A percentile compares a stretch with the other conserved stretches of the same genome.
phyloP scores from a whole-genome alignment of 2,113 vertebrate species.

The Columba janthina region DNA sequence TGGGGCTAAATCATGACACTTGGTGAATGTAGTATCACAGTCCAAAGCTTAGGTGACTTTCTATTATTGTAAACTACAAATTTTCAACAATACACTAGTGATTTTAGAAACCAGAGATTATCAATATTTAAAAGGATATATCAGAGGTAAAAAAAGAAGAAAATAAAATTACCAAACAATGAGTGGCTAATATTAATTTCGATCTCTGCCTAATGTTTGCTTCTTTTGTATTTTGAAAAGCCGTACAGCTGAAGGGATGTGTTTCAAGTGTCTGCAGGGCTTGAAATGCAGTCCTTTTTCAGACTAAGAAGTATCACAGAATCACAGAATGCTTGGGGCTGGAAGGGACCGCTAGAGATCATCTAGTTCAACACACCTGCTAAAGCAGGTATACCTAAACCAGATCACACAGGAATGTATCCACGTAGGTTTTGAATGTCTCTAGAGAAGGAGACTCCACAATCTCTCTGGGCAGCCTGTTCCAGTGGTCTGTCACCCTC shows the following conservation, averaged over 20 bases:
- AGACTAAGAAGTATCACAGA: background rate
- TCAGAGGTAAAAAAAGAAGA: background rate
- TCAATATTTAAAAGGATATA: background rate
- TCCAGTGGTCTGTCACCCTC: too few relatives aligned
- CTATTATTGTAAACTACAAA: background rate
- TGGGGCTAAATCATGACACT: too few relatives aligned
- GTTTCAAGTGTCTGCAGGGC: background rate
- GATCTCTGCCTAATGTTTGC: background rate
- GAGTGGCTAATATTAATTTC: background rate
- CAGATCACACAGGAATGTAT: too few relatives aligned
- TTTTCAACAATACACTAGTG: background rate
- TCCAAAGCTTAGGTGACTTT: background rate
- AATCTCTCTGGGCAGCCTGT: too few relatives aligned
- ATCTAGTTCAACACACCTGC: too few relatives aligned
- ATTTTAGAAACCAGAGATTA: background rate
- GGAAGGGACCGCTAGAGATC: too few relatives aligned
- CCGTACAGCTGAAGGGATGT: background rate
- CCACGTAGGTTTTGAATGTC: too few relatives aligned
- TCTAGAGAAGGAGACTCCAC: too few relatives aligned
- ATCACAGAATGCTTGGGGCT: too few relatives aligned
- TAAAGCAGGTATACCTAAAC: too few relatives aligned
- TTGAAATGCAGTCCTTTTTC: background rate
- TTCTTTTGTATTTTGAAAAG: background rate
- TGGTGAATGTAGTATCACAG: background rate
- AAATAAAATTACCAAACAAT: background rate